Base-by-base conservation (phyloP, 2,888 invertebrate genomes). In the Baronia brevicornis region DNA sequence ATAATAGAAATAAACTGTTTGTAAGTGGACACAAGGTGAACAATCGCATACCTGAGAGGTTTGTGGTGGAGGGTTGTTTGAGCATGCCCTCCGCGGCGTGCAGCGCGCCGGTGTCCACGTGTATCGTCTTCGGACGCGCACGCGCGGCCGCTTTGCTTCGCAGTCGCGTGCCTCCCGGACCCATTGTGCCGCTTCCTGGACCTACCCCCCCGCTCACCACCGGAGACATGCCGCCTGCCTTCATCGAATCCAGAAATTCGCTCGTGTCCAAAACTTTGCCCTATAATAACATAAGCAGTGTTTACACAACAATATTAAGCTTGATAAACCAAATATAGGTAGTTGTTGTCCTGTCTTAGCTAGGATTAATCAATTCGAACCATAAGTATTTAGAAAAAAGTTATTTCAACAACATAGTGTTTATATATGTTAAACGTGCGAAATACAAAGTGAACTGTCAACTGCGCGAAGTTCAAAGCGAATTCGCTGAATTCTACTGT, bases 81-180 rank as follows among this genome's bases (percentile, higher is more conserved):
- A 92, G 86, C 72, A 90, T 88, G 39, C 91, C 91, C 60, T 93
- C 92, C 0, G 92, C 92, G 48, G 91, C 88, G 57, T 93, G 92
- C 28, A 91, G 88, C 20, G 91, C 90, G 31, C 91, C 90, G 57
- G 91, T 90, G 67, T 95, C 95, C 41, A 95, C 94, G 65, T 96
- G 95, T 42, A 96, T 95, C 22, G 95, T 96, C 84, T 95, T 95
- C 28, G 95, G 95, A 14, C 95, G 85, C 22, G 93, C 94, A 42
- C 94, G 88, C 10, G 88, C 42, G 31, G 52, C 84, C 28, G 86
- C 84, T 79, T 74, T 91, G 80, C 78, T 43, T 85, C 75, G 50
- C 35, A 73, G 56, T 30, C 67, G 47, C 11, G 62, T 49, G 28
- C 54, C 37, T 21, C 43, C 28, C 2, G 35, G 44, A 23, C 43